Evolutionary conservation across 1,140 invertebrate genomes (phyloP), one percentile per base, ranked within the genome.

Genomic region (Lepidurus apus): DNA sequence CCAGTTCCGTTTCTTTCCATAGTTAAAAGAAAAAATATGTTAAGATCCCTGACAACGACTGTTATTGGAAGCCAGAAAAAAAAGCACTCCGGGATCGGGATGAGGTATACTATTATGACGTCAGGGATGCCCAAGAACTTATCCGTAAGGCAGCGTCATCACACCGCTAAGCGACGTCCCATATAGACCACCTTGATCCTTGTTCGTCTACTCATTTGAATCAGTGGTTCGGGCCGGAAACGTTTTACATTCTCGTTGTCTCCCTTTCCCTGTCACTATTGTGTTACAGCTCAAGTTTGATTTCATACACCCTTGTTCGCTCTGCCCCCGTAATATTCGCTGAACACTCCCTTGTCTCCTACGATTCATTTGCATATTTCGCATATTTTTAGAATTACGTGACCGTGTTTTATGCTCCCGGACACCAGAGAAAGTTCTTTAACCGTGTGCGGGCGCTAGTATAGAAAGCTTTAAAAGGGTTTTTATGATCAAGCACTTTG

Each of bases 361-460:
- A 7, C 17, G 53, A 1, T 65, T 17, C 53, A 21, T 65, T 21
- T 65, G n/a, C 53, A 65, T 65, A 65, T n/a, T 65, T 65, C 13
- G 53, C 53, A 65, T 21, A 34, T 65, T 21, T 7, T 65, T n/a
- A 21, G 6, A 65, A 13, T 65, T 65, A 65, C 53, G 53, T 65
- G 53, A 65, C 53, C 53, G 53, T 65, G 53, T 65, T 65, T 65
- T 65, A 65, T 65, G 53, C 53, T 65, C 53, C 53, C 13, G 53
- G 53, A 65, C 53, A 4, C 9, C 17, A 21, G 53, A 65, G 53
- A 65, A 65, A 65, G 53, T 65, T 65, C 17, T 34, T 34, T 10
- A 17, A 47, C 17, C 17, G 53, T n/a, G 53, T 65, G 53, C 53
- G 13, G 8, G 53, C 21, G 53, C 53, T 65, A 21, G 34, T 34